phyloP scores from a whole-genome alignment of 2,113 vertebrate species.

The Pollimyrus isidori region DNA sequence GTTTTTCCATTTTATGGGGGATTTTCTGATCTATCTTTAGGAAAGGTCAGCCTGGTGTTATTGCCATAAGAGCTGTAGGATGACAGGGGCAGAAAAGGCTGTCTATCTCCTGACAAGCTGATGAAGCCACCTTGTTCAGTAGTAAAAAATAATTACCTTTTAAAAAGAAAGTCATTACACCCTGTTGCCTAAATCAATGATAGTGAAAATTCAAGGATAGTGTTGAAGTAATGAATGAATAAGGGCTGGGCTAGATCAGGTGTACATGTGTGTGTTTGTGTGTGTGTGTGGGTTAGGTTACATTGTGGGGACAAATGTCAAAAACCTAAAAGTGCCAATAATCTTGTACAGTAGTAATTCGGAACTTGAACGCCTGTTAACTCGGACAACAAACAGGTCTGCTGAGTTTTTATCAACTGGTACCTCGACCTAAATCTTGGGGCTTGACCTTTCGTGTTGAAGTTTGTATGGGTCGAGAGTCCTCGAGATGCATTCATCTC shows the following conservation, averaged over 20 bases:
- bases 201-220: background rate
- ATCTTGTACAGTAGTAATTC: background rate
- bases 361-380: too few relatives aligned
- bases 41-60: background rate
- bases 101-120: background rate
- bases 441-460: too few relatives aligned
- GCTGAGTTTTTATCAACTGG: too few relatives aligned
- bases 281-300: background rate
- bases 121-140: background rate
- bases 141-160: background rate
- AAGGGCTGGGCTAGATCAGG: too few relatives aligned
- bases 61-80: background rate
- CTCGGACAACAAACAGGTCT: too few relatives aligned
- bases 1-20: background rate
- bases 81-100: background rate
- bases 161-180: background rate
- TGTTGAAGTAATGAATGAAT: too few relatives aligned
- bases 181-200: background rate
- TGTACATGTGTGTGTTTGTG: too few relatives aligned
- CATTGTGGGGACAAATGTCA: background rate
- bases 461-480: too few relatives aligned
- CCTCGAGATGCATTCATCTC: too few relatives aligned
- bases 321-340: background rate
- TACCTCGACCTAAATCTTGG: too few relatives aligned
- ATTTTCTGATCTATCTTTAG: background rate